phyloP scores from a whole-genome alignment of 2,113 vertebrate genomes.

The Platysteira castanea region DNA sequence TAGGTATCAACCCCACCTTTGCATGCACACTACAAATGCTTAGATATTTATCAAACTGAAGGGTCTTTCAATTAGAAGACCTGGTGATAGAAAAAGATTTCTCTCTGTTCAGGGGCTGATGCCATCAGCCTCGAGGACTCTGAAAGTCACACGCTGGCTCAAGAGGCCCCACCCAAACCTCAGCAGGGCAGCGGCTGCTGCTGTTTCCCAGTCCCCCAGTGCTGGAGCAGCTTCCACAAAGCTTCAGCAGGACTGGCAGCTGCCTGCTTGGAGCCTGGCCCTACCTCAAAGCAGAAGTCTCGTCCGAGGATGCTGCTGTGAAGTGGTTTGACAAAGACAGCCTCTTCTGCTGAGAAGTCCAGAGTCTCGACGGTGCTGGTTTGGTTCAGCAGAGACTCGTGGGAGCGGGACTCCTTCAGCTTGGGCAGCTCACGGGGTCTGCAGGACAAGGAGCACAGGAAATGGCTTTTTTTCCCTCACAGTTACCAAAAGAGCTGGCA shows the following conservation, averaged over 20 bases:
- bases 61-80: not conserved
- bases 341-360: constrained; percentile 87
- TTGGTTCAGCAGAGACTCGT: constrained; percentile 90
- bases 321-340: constrained; percentile 87
- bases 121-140: not conserved
- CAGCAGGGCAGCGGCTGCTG: not conserved
- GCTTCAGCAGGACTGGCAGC: not conserved
- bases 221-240: not conserved
- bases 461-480: not conserved
- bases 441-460: not conserved
- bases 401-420: constrained; percentile 89
- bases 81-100: not conserved
- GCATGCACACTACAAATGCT: not conserved
- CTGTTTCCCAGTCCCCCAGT: not conserved
- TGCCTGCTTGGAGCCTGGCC: not conserved
- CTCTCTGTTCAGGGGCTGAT: not conserved
- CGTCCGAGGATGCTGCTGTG: constrained; percentile 95
- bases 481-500: not conserved
- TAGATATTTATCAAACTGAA: not conserved
- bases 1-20: not conserved
- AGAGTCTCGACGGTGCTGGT: constrained; percentile 86
- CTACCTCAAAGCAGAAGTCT: constrained; percentile 98
- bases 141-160: not conserved
- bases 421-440: constrained; percentile 88
- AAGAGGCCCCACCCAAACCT: not conserved